A percentile compares a stretch with the other conserved stretches of the same genome.
Conservation (phyloP, 2,113 vertebrate species). For the Myocastor coypus region DNA sequence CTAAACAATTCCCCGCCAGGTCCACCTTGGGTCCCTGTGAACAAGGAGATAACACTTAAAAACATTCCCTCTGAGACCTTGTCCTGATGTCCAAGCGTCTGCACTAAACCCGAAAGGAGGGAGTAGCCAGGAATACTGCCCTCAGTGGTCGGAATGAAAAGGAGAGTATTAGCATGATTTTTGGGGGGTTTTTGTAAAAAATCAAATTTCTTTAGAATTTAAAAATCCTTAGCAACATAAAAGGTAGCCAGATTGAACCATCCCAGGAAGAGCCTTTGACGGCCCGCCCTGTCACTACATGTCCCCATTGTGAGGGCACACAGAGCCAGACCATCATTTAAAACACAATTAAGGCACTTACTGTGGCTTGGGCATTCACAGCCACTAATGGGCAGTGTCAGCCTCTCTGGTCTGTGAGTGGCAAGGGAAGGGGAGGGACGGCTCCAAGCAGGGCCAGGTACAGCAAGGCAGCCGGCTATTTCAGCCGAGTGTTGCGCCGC, state of each 20-base stretch:
- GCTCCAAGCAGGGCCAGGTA: not conserved
- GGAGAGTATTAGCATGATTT: slow-evolving; percentile 56
- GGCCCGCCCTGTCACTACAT: slow-evolving; percentile 44
- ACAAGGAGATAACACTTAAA: slow-evolving; percentile 72
- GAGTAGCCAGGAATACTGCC: slow-evolving; percentile 57
- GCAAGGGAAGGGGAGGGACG: not conserved
- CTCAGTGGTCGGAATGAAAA: slow-evolving; percentile 68
- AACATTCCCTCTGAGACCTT: slow-evolving; percentile 52
- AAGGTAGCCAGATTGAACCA: slow-evolving; percentile 66
- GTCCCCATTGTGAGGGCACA: slow-evolving; percentile 81
- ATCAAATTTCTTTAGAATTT: slow-evolving; percentile 79
- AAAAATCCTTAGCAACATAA: slow-evolving; percentile 70
- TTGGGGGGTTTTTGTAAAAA: too few relatives aligned
- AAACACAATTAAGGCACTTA: slow-evolving; percentile 84
- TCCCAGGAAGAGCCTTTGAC: slow-evolving; percentile 60
- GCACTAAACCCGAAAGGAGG: slow-evolving; percentile 57
- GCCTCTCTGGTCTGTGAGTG: slow-evolving; percentile 74
- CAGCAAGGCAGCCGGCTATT: not conserved
- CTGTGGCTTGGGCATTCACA: slow-evolving; percentile 81
- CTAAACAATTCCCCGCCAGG: slow-evolving; percentile 71
- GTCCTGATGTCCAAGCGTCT: slow-evolving; percentile 70
- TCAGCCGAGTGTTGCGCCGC: not conserved
- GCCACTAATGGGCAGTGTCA: slow-evolving; percentile 79
- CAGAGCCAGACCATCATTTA: slow-evolving; percentile 74
- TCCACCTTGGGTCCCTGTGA: slow-evolving; percentile 70